These are phyloP conservation scores for Dasyprocta punctata DNA, from an alignment of 2,113 vertebrate species.

Conservation along the genomic window DNA sequence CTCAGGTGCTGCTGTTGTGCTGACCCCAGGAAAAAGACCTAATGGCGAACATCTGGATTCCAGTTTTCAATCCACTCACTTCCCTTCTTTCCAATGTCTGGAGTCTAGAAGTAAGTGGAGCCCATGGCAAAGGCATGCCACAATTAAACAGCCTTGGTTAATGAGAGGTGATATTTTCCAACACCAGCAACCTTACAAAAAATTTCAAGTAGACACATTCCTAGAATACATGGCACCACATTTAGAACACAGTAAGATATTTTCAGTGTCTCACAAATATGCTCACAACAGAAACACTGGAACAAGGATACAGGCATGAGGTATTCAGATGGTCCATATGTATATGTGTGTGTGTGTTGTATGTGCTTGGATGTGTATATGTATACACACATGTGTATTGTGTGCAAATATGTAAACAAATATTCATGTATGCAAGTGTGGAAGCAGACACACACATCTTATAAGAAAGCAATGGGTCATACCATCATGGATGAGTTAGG, in stretches of 20 bases:
- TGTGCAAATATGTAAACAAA: too few species aligned
- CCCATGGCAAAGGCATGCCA: not conserved
- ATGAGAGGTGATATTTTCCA: not conserved
- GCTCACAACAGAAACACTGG: not conserved
- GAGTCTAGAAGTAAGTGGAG: not conserved
- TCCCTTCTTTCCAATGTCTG: not conserved
- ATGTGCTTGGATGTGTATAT: not conserved
- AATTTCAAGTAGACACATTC: not conserved
- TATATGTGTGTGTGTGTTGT: not conserved
- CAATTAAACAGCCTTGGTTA: not conserved
- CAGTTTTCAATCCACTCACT: not conserved
- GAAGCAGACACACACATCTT: too few species aligned
- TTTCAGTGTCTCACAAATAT: not conserved
- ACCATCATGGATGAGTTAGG: too few species aligned
- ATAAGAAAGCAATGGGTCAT: too few species aligned
- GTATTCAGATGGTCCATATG: not conserved
- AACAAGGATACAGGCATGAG: not conserved
- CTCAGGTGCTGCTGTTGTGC: not conserved
- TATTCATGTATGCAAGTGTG: too few species aligned
- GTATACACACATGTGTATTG: not conserved
- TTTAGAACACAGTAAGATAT: not conserved
- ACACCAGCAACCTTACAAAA: not conserved
- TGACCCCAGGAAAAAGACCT: not conserved
- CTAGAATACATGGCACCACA: not conserved
- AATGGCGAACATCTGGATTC: not conserved